phyloP scores from a whole-genome alignment of 2,888 invertebrate genomes.

The Linnaemya tessellans region DNA sequence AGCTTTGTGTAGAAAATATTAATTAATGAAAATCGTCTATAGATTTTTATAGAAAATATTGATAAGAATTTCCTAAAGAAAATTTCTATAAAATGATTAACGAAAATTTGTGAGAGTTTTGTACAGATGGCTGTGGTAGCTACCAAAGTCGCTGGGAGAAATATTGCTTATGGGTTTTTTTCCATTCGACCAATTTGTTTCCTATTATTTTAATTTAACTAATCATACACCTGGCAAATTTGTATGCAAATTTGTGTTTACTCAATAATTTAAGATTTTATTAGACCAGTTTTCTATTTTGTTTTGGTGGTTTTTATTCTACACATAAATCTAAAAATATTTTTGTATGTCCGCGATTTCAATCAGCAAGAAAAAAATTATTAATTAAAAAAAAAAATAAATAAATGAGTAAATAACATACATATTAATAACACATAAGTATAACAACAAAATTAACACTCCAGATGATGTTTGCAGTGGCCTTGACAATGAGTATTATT shows the following conservation, averaged over 20 bases:
- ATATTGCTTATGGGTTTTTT: too few species aligned
- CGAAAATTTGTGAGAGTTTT: too few species aligned
- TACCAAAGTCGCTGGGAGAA: too few species aligned
- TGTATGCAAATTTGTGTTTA: constrained; percentile 15
- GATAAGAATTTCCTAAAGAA: too few species aligned
- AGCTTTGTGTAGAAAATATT: too few species aligned
- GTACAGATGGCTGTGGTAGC: too few species aligned
- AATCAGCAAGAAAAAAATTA: constrained; percentile 51
- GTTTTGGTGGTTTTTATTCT: not conserved
- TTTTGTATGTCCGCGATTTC: constrained; percentile 29
- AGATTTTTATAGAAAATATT: too few species aligned
- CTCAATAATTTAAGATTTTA: constrained; percentile 3
- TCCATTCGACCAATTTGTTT: not conserved
- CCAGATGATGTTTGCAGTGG: constrained; percentile 51
- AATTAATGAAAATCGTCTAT: too few species aligned
- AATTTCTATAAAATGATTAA: too few species aligned
- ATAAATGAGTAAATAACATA: too few species aligned
- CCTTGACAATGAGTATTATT: constrained; percentile 72
- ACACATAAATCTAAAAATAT: constrained; percentile 31
- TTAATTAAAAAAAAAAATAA: constrained; percentile 15
- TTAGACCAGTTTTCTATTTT: constrained; percentile 10
- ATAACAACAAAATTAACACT: constrained; percentile 23
- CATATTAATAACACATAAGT: not conserved
- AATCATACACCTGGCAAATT: constrained; percentile 20
- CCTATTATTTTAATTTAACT: not conserved